phyloP scores from a whole-genome alignment of 1,140 invertebrate genomes.

The Cheumatopsyche charites region DNA sequence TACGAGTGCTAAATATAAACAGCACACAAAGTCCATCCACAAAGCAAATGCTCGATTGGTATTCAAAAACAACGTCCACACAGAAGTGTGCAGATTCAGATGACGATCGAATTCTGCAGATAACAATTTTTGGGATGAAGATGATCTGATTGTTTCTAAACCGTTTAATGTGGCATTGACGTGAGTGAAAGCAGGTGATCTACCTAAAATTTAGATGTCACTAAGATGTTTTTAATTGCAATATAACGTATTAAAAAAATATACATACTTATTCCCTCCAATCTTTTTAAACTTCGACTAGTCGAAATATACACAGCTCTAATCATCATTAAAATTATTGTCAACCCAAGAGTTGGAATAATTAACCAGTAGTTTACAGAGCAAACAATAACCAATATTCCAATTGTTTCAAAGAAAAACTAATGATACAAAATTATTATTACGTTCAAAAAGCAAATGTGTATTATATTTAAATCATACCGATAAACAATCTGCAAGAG shows the following conservation, averaged over 20 bases:
- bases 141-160: constrained; percentile 81
- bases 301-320: constrained; percentile 77
- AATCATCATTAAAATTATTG: constrained; percentile 70
- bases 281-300: constrained; percentile 80
- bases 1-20: constrained; percentile 67
- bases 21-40: constrained; percentile 68
- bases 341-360: constrained; percentile 74
- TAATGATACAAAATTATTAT: constrained; percentile 36
- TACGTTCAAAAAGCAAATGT: neutral
- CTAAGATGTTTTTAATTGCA: no score
- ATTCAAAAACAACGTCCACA: constrained; percentile 71
- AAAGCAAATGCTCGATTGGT: constrained; percentile 68
- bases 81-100: constrained; percentile 74
- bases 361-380: constrained; percentile 81
- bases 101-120: constrained; percentile 67
- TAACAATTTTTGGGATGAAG: constrained; percentile 65
- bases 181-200: constrained; percentile 85
- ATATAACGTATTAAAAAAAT: neutral
- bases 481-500: constrained; percentile 69
- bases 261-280: constrained; percentile 54
- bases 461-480: constrained; percentile 58
- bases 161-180: constrained; percentile 80
- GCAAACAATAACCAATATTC: constrained; percentile 74
- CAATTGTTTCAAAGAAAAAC: constrained; percentile 70
- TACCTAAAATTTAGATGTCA: constrained; percentile 59